A percentile compares a stretch with the other conserved stretches of the same genome.
phyloP scores from a whole-genome alignment of 37 sponge, comb jelly and placozoan genomes.

The Ephydatia muelleri region DNA sequence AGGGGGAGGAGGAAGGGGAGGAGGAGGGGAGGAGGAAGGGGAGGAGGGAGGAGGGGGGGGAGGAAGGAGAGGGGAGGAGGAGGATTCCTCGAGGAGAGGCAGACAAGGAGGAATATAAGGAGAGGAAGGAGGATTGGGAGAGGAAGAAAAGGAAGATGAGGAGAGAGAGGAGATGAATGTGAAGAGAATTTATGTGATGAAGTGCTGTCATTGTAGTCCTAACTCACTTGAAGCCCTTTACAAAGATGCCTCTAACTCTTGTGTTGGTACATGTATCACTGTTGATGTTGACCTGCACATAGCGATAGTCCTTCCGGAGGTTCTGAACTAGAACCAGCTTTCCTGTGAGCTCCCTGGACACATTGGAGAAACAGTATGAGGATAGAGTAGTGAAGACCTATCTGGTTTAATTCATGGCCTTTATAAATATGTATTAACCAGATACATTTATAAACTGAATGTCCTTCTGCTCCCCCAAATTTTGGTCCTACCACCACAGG shows the following conservation, averaged over 20 bases:
- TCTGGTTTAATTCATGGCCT: too few species aligned
- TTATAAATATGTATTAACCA: too few species aligned
- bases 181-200: not conserved
- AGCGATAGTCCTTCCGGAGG: conserved; percentile 42
- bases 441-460: too few species aligned
- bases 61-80: not conserved
- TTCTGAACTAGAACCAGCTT: conserved; percentile 29
- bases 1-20: too few species aligned
- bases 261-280: conserved; percentile 80
- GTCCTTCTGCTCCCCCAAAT: too few species aligned
- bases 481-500: too few species aligned
- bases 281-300: conserved; percentile 74
- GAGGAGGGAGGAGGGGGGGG: too few species aligned
- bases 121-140: too few species aligned
- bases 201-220: not conserved
- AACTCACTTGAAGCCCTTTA: conserved; percentile 78
- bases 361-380: not conserved
- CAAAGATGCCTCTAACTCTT: conserved; percentile 68
- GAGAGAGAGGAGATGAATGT: too few species aligned
- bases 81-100: not conserved
- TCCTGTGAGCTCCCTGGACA: conserved; percentile 39
- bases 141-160: too few species aligned
- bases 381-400: not conserved
- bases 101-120: not conserved
- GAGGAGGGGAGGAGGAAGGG: too few species aligned